Evolutionary conservation across 2,888 invertebrate genomes (phyloP).

Genomic region (Chymomyza amoena): DNA sequence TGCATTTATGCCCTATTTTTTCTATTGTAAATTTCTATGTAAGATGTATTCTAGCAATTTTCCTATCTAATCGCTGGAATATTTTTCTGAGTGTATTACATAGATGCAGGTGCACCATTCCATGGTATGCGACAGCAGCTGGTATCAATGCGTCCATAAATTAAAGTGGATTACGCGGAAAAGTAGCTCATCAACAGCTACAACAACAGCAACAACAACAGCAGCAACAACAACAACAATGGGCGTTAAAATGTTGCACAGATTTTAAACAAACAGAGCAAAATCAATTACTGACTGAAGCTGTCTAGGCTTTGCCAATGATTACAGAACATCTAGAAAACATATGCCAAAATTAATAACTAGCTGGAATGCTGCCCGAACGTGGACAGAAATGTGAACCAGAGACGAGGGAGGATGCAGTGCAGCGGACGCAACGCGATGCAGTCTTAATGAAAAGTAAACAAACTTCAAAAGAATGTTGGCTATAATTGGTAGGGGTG

Average conservation of each 20-base stretch:
- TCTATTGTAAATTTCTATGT: too few relatives aligned
- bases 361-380: conserved; percentile 10
- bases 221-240: not conserved
- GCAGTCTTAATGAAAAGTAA: conserved; percentile 71
- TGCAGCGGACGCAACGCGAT: conserved; percentile 35
- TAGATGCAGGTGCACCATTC: not conserved
- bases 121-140: not conserved
- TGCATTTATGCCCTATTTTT: too few relatives aligned
- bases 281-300: conserved; percentile 63
- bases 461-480: conserved; percentile 74
- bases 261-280: conserved; percentile 10
- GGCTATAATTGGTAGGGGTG: conserved; percentile 65
- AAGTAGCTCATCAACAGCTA: conserved; percentile 29
- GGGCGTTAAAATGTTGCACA: not conserved
- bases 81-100: not conserved
- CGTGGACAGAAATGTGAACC: conserved; percentile 2
- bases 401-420: conserved; percentile 4
- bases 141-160: conserved; percentile 15
- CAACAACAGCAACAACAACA: not conserved
- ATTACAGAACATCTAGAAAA: conserved; percentile 23
- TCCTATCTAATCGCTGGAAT: not conserved
- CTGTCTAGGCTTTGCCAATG: conserved; percentile 34
- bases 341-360: conserved; percentile 43
- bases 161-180: conserved; percentile 15
- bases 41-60: too few relatives aligned